phyloP scores from a whole-genome alignment of 2,113 vertebrate genomes.

The Acanthisitta chloris region DNA sequence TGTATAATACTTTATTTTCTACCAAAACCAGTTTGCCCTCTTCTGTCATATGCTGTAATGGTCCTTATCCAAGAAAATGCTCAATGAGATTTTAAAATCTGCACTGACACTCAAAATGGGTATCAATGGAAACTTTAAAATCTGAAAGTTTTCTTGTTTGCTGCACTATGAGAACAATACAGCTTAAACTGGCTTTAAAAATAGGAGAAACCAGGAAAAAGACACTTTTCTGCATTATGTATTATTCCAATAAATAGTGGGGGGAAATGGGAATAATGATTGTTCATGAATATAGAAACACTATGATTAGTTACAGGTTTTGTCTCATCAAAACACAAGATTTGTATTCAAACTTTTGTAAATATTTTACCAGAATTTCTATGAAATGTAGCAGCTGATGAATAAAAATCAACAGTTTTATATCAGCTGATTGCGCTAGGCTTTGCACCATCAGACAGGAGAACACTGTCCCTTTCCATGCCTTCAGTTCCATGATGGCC shows the following conservation, averaged over 20 bases:
- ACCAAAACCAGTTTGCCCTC: background rate
- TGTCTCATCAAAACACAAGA: background rate
- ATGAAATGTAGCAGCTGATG: background rate
- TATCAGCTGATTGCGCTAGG: background rate
- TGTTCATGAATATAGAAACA: background rate
- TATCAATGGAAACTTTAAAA: background rate
- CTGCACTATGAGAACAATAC: background rate
- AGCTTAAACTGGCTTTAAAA: background rate
- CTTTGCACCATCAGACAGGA: background rate
- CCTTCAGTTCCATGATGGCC: background rate
- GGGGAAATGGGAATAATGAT: background rate
- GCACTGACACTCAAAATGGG: background rate
- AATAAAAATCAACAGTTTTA: background rate
- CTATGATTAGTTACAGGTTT: background rate
- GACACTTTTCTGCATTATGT: background rate
- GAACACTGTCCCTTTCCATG: background rate
- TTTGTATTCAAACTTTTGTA: background rate
- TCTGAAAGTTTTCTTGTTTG: background rate
- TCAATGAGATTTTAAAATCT: background rate
- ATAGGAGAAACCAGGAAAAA: background rate
- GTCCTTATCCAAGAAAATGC: background rate
- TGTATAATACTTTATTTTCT: background rate
- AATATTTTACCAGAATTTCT: background rate
- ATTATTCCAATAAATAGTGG: background rate
- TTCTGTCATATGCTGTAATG: background rate